These are phyloP conservation scores for Octopus bimaculoides DNA, from an alignment of 1,140 invertebrate genomes.

Conservation along the genomic window DNA sequence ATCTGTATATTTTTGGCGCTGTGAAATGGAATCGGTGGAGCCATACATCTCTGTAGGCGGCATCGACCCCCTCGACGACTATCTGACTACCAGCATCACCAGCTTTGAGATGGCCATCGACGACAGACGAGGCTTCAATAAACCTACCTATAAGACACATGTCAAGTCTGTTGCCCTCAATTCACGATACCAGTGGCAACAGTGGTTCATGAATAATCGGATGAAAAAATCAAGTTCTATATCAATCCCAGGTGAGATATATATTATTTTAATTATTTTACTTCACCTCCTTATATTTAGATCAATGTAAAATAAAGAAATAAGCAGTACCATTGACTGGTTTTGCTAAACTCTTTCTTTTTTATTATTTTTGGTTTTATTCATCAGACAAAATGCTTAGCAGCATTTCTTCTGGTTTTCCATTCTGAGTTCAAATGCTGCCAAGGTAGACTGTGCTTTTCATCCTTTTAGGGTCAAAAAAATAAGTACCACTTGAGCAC, in stretches of 20 bases:
- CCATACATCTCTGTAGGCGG: background rate
- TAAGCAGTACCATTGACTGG: too few species aligned
- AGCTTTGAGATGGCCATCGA: constrained; percentile 46
- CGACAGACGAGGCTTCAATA: constrained; percentile 26
- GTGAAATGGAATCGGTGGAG: constrained; percentile 57
- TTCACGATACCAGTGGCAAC: constrained; percentile 72
- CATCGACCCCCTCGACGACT: constrained; percentile 3
- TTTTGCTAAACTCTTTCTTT: too few species aligned
- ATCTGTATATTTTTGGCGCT: constrained; percentile 74
- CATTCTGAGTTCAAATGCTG: too few species aligned
- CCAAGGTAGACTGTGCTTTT: too few species aligned
- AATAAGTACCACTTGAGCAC: too few species aligned
- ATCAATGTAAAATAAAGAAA: too few species aligned
- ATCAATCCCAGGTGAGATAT: constrained; percentile 70
- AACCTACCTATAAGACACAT: constrained; percentile 21
- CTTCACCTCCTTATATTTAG: too few species aligned
- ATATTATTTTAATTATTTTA: too few species aligned
- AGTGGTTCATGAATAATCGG: constrained; percentile 84
- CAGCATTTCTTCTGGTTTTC: too few species aligned
- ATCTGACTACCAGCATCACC: constrained; percentile 20
- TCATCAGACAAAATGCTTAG: too few species aligned
- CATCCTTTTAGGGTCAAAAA: too few species aligned
- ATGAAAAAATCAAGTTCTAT: constrained; percentile 76
- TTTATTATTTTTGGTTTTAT: too few species aligned
- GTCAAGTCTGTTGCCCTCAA: constrained; percentile 29